Base-by-base conservation (phyloP, 2,797 vertebrate genomes). In the Semotilus atromaculatus region DNA sequence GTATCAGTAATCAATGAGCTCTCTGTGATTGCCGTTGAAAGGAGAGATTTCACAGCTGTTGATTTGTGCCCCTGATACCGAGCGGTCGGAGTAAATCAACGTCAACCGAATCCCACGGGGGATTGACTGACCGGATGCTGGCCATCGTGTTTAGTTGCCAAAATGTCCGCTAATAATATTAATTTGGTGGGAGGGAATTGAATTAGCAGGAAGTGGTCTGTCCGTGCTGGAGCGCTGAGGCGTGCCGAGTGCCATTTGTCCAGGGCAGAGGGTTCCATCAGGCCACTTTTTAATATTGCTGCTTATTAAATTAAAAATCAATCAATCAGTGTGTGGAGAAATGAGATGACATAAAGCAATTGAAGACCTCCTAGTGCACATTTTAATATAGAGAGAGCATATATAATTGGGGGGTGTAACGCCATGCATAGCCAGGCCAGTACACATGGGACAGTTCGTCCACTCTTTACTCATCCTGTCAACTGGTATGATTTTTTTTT, bases 101-200 rank as follows among this genome's bases (percentile, higher is more conserved):
- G 86, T 86, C 64, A 78, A 74, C 36, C 16, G 66, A 60, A 88
- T 84, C 85, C 87, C 84, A 18, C 72, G 4, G 87, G 88, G 81
- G 88, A 64, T 89, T 68, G 1, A 40, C 13, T 80, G 71, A 84
- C 75, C 23, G 75, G 87, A 91, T 75, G 36, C 38, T 9, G 58
- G 2, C 23, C 4, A n/a, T 80, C 16, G 68, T 88, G 87, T 91
- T 88, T 45, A 88, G 79, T 86, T 88, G 89, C 81, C 84, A 90
- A 91, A 88, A 83, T 70, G 72, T 89, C 79, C 73, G 67, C 83
- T 93, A 90, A 93, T 91, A 80, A 83, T 87, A 88, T 93, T 92
- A 86, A 91, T 93, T 92, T 91, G 86, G 66, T 81, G 18, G 83
- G 84, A 85, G 66, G 83, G 68, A 90, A 92, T 93, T 91, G 82